Evolutionary conservation across 2,113 vertebrate genomes (phyloP).

Genomic region (Erythrocercus mccallii): DNA sequence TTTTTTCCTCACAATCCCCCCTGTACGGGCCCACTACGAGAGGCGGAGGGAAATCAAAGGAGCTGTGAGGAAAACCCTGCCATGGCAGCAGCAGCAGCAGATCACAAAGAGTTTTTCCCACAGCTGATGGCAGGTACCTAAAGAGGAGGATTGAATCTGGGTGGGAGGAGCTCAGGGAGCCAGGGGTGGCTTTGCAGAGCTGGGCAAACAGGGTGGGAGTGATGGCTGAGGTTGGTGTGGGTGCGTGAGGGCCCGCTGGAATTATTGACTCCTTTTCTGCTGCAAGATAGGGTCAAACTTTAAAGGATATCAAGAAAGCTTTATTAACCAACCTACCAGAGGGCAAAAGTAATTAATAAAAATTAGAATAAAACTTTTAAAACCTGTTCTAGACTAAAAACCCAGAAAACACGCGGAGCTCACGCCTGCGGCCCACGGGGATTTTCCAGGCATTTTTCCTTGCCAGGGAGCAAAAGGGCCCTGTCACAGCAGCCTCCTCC

Average conservation of each 20-base stretch:
- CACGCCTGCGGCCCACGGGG: too few species aligned
- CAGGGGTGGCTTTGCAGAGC: background rate
- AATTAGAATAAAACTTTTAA: background rate
- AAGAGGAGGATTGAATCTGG: background rate
- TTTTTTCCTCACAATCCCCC: background rate
- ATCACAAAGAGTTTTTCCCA: background rate
- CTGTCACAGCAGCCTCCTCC: background rate
- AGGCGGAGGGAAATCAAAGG: background rate
- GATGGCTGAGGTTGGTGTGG: too few species aligned
- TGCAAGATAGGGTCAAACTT: background rate
- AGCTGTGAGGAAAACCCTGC: background rate
- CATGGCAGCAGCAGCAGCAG: too few species aligned
- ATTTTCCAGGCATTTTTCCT: too few species aligned
- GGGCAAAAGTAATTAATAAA: background rate
- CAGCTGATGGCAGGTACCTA: too few species aligned
- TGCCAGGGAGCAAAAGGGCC: background rate
- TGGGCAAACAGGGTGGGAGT: background rate
- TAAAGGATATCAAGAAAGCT: background rate
- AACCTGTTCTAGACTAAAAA: background rate
- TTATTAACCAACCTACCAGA: background rate
- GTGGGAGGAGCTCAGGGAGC: background rate
- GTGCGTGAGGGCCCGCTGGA: background rate
- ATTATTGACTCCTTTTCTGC: background rate
- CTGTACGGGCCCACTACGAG: rapidly evolving
- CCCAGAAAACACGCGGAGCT: background rate